Base-by-base conservation (phyloP, 2,888 invertebrate genomes). In the Onthophagus sagittarius region DNA sequence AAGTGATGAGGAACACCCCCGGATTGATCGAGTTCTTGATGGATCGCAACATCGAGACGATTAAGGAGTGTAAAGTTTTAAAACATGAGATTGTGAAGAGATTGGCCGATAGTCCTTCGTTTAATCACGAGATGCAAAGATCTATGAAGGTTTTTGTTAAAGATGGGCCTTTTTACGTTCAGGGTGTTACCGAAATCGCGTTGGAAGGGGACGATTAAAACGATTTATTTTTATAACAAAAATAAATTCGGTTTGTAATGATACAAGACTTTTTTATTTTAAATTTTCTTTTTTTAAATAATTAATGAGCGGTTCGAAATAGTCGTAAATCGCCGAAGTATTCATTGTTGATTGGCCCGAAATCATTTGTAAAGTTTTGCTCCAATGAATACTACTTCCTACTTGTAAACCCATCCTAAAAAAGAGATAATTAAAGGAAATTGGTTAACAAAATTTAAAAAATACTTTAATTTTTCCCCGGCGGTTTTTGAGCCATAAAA, bases 21-120 rank as follows among this genome's bases (percentile, higher is more conserved):
- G 93, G 93, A 71, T 88, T 94, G 70, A 82, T 93, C 11, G 96
- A 96, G 84, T 95, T 91, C 82, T 86, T 97, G 5, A 83, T 97
- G 53, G 93, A 96, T 82, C 88, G 96, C 63, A 87, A 88, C 71
- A 86, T 89, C 0, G 93, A 94, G 80, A 87, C 89, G 4, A 88
- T 89, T 67, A 94, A 94, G 81, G 89, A 92, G 70, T 89, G 90
- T 71, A 93, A 92, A 83, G 92, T 94, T 81, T 86, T 86, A 0
- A 97, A 96, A 82, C 96, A 89, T 83, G 89, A 90, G 77, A 87
- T 96, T 4, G 88, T 96, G 11, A 88, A 88, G 79, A 85, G 87
- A 70, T 83, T 96, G 65, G 86, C 90, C 0, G 86, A 87, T 53
- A 79, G 87, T 86, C 77, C 83, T 0, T 81, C 86, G 73, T 94